Percentiles rank a stretch among this genome's conserved stretches.
Evolutionary conservation across 2,888 invertebrate species (phyloP).

Genomic region (Maniola hyperantus): DNA sequence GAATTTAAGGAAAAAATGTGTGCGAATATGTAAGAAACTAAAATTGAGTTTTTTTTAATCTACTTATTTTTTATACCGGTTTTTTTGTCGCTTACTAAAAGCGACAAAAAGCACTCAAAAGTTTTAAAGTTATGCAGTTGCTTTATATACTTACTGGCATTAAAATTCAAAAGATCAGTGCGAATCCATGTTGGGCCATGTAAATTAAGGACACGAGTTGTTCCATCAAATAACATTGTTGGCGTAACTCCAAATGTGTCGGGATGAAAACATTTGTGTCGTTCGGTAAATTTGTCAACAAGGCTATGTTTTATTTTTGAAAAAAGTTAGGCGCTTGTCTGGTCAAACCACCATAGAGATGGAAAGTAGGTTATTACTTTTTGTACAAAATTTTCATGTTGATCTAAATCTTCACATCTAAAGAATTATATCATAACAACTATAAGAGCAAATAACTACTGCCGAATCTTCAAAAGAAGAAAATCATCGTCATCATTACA

Average conservation of each 20-base stretch:
- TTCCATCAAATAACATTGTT: slow-evolving; percentile 61
- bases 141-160: slow-evolving; percentile 28
- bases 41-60: too few relatives aligned
- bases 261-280: slow-evolving; percentile 35
- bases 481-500: neutral
- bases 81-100: too few relatives aligned
- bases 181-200: slow-evolving; percentile 53
- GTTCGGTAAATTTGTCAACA: slow-evolving; percentile 58
- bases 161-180: slow-evolving; percentile 48
- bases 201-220: slow-evolving; percentile 59
- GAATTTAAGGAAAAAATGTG: neutral
- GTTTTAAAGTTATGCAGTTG: slow-evolving; percentile 23
- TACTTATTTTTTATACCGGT: too few relatives aligned
- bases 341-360: neutral
- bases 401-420: neutral
- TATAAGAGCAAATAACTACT: neutral
- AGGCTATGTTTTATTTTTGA: slow-evolving; percentile 34
- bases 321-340: neutral
- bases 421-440: too few relatives aligned
- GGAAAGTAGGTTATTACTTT: neutral
- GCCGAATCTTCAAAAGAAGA: neutral
- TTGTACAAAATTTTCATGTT: neutral
- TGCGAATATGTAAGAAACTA: neutral
- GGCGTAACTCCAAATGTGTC: slow-evolving; percentile 57
- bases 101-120: neutral